These are phyloP conservation scores for Mus caroli DNA, from an alignment of 2,797 vertebrate species.

Conservation along the genomic window DNA sequence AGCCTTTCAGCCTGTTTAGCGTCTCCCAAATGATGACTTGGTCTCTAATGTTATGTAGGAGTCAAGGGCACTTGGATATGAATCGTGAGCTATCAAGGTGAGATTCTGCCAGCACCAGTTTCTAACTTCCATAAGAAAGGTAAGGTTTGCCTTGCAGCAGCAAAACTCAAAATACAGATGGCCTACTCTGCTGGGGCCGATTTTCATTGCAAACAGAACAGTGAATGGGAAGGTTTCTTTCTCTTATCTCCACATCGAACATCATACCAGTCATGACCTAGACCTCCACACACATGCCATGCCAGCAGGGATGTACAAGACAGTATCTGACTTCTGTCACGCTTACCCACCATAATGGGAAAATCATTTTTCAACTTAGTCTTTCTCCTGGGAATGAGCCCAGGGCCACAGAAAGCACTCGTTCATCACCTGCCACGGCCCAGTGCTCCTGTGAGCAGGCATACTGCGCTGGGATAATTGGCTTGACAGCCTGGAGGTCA, in stretches of 20 bases:
- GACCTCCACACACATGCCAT: neutral
- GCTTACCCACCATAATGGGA: constrained; percentile 9
- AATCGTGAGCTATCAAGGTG: neutral
- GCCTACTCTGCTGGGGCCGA: neutral
- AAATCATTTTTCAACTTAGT: constrained; percentile 68
- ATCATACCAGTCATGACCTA: constrained; percentile 9
- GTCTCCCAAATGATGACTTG: constrained; percentile 29
- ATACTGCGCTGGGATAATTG: constrained; percentile 52
- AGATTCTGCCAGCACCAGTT: neutral
- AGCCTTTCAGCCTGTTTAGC: neutral
- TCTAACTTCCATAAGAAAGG: constrained; percentile 2
- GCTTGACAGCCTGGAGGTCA: constrained; percentile 66
- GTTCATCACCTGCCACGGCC: constrained; percentile 53
- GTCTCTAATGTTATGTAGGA: neutral
- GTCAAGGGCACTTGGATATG: neutral
- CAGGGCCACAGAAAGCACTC: constrained; percentile 56
- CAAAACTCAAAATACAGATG: neutral
- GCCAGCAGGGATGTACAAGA: neutral
- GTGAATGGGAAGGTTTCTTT: constrained; percentile 1
- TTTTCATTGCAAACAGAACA: constrained; percentile 56
- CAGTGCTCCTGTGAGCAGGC: constrained; percentile 51
- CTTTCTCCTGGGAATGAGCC: constrained; percentile 61
- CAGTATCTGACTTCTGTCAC: constrained; percentile 44
- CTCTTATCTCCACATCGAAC: constrained; percentile 45
- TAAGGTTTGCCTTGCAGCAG: neutral